Conservation (phyloP, 2,113 vertebrate genomes). For the Megalops atlanticus region DNA sequence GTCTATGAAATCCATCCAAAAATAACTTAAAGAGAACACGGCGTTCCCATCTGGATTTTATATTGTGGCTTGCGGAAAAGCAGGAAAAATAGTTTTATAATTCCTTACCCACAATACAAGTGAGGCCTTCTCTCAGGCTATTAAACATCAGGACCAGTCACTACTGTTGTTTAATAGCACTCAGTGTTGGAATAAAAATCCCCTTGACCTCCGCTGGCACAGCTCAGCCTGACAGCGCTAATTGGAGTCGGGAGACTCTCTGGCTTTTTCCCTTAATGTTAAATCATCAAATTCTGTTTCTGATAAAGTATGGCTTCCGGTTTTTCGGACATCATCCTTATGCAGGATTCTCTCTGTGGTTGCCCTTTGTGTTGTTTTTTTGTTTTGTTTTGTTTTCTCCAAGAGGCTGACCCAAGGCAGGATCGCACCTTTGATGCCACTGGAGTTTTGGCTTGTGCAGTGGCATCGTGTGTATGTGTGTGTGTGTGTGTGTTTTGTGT, state of each 20-base stretch:
- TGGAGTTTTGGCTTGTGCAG: too few relatives aligned
- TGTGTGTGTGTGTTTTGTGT: slow-evolving; percentile 11
- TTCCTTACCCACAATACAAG: slow-evolving; percentile 41
- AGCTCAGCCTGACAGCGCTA: slow-evolving; percentile 19
- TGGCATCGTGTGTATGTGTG: background rate
- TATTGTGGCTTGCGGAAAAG: slow-evolving; percentile 56
- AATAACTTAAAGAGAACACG: slow-evolving; percentile 59
- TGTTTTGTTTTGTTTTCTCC: too few relatives aligned
- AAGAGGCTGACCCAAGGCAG: too few relatives aligned
- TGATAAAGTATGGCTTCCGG: background rate
- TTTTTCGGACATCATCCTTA: background rate
- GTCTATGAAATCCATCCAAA: slow-evolving; percentile 57
- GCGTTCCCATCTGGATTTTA: slow-evolving; percentile 59
- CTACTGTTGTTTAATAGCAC: slow-evolving; percentile 39
- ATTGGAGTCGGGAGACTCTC: slow-evolving; percentile 19
- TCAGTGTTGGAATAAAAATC: slow-evolving; percentile 27
- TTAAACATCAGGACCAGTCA: slow-evolving; percentile 22
- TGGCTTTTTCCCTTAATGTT: background rate
- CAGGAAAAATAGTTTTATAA: slow-evolving; percentile 52
- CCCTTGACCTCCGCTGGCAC: slow-evolving; percentile 16
- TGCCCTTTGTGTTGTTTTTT: background rate
- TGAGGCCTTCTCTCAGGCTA: slow-evolving; percentile 16
- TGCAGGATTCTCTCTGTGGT: background rate
- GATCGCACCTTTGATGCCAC: too few relatives aligned
- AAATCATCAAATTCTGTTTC: background rate